Percentiles rank a stretch among this genome's conserved stretches.
These are phyloP conservation scores for Plumapathes pennacea DNA, from an alignment of 92 coral and sea anemone species.

Conservation along the genomic window DNA sequence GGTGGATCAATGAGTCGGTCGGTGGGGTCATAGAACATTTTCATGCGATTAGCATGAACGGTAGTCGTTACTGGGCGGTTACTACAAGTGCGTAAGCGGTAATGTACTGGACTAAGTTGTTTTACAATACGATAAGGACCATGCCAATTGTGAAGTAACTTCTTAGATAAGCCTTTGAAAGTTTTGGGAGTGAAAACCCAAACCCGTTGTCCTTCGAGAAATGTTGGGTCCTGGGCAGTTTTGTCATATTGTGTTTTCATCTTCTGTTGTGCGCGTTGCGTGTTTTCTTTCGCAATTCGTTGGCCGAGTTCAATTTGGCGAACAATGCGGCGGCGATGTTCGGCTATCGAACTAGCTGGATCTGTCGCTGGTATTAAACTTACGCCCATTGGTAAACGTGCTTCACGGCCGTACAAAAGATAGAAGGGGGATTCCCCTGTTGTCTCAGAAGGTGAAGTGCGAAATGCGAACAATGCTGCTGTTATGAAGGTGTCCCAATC, in stretches of 20 bases:
- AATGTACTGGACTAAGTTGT: conserved; percentile 19
- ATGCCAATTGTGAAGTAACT: conserved; percentile 28
- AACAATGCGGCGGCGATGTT: conserved; percentile 50
- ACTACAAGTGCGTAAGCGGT: conserved; percentile 37
- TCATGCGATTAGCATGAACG: conserved; percentile 47
- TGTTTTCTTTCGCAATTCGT: conserved; percentile 32
- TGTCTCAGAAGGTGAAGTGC: conserved; percentile 20
- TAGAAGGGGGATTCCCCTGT: conserved; percentile 29
- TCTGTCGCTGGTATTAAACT: conserved; percentile 30
- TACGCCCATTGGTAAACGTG: conserved; percentile 38
- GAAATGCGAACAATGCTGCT: conserved; percentile 5
- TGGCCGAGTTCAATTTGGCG: conserved; percentile 45
- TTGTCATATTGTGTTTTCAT: conserved; percentile 51
- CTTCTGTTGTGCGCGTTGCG: conserved; percentile 49
- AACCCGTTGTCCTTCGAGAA: conserved; percentile 36
- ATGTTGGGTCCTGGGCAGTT: conserved; percentile 2
- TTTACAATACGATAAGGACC: conserved; percentile 38
- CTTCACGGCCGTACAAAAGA: conserved; percentile 21
- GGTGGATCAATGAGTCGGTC: conserved; percentile 45
- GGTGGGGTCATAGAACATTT: conserved; percentile 42
- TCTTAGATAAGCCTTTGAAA: conserved; percentile 23
- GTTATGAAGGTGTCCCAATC: conserved; percentile 45
- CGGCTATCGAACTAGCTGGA: conserved; percentile 33
- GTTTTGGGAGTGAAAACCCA: conserved; percentile 51
- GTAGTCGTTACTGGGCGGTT: conserved; percentile 45